Evolutionary conservation across 2,113 vertebrate species (phyloP).

Genomic region (Tapirus terrestris): DNA sequence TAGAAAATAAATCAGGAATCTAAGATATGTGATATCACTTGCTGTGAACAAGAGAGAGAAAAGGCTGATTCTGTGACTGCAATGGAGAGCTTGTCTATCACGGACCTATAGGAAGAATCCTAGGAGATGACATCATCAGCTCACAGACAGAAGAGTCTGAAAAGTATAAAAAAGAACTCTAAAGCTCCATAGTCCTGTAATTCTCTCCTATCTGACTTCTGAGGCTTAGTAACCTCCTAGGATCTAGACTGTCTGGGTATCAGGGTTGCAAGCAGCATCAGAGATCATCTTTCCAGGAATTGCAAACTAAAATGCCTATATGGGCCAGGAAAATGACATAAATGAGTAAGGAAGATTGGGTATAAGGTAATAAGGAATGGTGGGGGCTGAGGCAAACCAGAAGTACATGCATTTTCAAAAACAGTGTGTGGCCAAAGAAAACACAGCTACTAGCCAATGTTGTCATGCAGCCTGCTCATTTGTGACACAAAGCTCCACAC

Average conservation of each 20-base stretch:
- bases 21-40: not conserved
- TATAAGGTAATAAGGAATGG: not conserved
- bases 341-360: not conserved
- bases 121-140: not conserved
- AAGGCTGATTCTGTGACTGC: not conserved
- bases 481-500: not conserved
- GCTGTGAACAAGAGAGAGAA: not conserved
- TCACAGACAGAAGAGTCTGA: not conserved
- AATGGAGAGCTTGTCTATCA: not conserved
- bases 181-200: not conserved
- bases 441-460: not conserved
- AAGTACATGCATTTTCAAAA: not conserved
- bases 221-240: not conserved
- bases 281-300: not conserved
- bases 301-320: not conserved
- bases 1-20: not conserved
- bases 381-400: not conserved
- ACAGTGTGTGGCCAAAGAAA: not conserved
- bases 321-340: not conserved
- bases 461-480: not conserved
- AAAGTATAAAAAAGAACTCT: not conserved
- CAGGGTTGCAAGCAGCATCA: not conserved
- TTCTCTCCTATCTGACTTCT: not conserved
- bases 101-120: slow-evolving; percentile 33
- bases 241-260: not conserved